These are phyloP conservation scores for Myotis findleyi DNA, from an alignment of 2,797 vertebrate genomes.

Conservation along the genomic window DNA sequence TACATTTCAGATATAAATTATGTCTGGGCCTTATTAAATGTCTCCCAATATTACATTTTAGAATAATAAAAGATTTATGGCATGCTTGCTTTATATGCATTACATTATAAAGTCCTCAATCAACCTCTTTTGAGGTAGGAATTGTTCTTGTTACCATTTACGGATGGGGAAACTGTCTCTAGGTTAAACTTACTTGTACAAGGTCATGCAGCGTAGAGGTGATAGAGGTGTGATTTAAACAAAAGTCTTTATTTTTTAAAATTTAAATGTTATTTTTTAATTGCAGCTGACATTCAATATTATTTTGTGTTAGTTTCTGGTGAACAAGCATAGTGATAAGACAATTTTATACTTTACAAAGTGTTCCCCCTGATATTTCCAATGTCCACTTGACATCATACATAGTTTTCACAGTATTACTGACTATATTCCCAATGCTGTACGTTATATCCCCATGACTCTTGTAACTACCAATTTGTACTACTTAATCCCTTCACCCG, in stretches of 20 bases:
- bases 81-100: background rate
- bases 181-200: background rate
- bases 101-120: background rate
- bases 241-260: background rate
- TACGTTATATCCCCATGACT: background rate
- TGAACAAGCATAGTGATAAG: background rate
- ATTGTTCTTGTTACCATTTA: background rate
- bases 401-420: background rate
- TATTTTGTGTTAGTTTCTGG: background rate
- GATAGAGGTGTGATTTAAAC: background rate
- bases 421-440: background rate
- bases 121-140: background rate
- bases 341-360: background rate
- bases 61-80: background rate
- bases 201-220: background rate
- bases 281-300: background rate
- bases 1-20: conserved; percentile 32
- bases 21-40: background rate
- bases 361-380: background rate
- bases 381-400: background rate
- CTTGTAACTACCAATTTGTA: background rate
- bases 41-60: background rate
- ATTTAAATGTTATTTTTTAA: background rate
- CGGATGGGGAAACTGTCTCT: background rate
- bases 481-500: background rate